Conservation (phyloP, 2,113 vertebrate species). For the Collichthys lucidus region DNA sequence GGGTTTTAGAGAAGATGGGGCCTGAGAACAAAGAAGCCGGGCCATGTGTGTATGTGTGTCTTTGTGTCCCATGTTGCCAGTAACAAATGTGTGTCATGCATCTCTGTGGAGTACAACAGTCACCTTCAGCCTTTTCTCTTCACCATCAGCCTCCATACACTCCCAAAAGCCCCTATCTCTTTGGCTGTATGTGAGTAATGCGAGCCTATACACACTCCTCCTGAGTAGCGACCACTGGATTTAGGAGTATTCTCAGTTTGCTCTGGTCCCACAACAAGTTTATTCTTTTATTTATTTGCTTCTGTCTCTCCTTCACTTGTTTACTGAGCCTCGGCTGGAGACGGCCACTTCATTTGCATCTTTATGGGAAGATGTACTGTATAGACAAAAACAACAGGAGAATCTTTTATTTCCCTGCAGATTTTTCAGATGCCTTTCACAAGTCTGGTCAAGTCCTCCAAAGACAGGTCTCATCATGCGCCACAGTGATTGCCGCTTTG, state of each 20-base stretch:
- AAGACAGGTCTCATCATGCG: constrained; percentile 74
- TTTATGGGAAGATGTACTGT: constrained; percentile 74
- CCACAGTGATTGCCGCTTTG: constrained; percentile 76
- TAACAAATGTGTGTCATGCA: constrained; percentile 40
- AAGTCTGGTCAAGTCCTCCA: constrained; percentile 72
- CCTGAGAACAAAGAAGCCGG: constrained; percentile 52
- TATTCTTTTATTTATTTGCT: constrained; percentile 53
- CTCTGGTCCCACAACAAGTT: constrained; percentile 45
- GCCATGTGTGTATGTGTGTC: constrained; percentile 3
- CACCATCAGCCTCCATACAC: constrained; percentile 22
- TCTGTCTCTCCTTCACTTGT: constrained; percentile 47
- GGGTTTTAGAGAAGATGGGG: constrained; percentile 59
- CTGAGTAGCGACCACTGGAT: constrained; percentile 54
- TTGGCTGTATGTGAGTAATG: constrained; percentile 24
- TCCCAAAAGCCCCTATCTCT: constrained; percentile 45
- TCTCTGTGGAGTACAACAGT: constrained; percentile 53
- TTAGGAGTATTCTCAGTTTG: constrained; percentile 57
- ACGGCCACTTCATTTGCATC: constrained; percentile 77
- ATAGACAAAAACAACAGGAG: constrained; percentile 69
- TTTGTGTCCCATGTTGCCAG: constrained; percentile 1
- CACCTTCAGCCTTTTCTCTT: constrained; percentile 49
- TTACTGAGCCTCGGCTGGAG: constrained; percentile 63
- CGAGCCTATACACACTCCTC: neutral
- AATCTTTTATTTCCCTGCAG: constrained; percentile 71
- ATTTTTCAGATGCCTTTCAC: constrained; percentile 65